A percentile compares a stretch with the other conserved stretches of the same genome.
phyloP scores from a whole-genome alignment of 1,140 invertebrate genomes.

The Contarinia nasturtii region DNA sequence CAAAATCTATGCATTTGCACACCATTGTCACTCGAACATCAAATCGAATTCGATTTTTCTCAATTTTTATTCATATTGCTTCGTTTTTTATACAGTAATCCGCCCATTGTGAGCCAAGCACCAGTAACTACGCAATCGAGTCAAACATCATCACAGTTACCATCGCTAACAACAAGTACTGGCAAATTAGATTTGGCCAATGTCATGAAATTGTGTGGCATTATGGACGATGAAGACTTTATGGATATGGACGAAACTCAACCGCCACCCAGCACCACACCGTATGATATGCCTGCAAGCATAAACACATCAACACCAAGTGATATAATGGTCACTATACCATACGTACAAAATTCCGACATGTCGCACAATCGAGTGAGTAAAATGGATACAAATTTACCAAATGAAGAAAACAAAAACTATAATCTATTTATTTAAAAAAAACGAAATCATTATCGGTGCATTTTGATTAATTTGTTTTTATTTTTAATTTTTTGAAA shows the following conservation, averaged over 20 bases:
- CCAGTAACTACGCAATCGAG: conserved; percentile 9
- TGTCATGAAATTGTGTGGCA: conserved; percentile 31
- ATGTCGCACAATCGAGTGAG: conserved; percentile 13
- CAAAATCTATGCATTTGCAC: no score
- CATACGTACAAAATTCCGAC: conserved; percentile 1
- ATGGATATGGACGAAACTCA: conserved; percentile 10
- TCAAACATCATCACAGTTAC: conserved; percentile 1
- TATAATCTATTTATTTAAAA: no score
- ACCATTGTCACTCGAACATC: no score
- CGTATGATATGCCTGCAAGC: conserved; percentile 2
- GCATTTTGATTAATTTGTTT: no score
- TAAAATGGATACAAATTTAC: conserved; percentile 13
- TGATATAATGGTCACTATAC: conserved; percentile 23
- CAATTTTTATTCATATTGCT: no score
- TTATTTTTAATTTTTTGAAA: conserved; percentile 1
- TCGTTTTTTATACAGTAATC: no score
- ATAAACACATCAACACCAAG: not conserved
- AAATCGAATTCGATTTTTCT: no score
- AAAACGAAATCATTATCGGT: no score
- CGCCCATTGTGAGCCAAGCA: not conserved
- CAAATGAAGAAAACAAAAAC: no score
- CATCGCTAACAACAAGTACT: conserved; percentile 17
- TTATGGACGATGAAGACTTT: conserved; percentile 21
- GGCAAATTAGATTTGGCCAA: conserved; percentile 32
- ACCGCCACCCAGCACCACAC: not conserved